phyloP scores from a whole-genome alignment of 2,113 vertebrate species.

The Amphiprion percula region DNA sequence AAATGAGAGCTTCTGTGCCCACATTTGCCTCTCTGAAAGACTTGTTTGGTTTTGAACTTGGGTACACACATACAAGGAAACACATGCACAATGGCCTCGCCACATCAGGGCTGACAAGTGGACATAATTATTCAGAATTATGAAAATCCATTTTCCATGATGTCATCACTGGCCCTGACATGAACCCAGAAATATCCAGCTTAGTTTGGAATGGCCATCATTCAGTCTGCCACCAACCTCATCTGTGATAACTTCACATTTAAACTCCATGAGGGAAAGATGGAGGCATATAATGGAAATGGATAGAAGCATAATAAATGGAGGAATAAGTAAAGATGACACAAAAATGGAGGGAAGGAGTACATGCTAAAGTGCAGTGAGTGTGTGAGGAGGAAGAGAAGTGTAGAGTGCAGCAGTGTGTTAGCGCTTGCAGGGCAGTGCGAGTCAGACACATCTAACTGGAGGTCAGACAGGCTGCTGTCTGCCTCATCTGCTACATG shows the following conservation, averaged over 20 bases:
- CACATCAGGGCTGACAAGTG: no score
- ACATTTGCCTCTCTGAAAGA: no score
- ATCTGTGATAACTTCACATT: neutral
- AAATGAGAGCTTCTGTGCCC: neutral
- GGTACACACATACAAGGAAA: no score
- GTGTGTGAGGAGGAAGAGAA: neutral
- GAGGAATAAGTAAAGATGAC: neutral
- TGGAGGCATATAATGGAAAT: no score
- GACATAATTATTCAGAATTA: no score
- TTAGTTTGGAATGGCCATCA: neutral
- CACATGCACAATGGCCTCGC: no score
- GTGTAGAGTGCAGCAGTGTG: neutral
- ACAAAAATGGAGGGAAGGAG: neutral
- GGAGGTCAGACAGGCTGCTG: neutral
- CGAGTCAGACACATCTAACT: neutral
- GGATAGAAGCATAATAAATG: no score
- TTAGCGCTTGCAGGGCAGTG: neutral
- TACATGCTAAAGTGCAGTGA: neutral
- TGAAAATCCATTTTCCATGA: no score
- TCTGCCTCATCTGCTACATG: neutral
- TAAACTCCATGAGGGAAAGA: neutral
- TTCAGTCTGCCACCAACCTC: neutral
- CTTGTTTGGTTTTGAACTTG: no score
- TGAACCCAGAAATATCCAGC: no score
- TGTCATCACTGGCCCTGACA: no score